A percentile compares a stretch with the other conserved stretches of the same genome.
These are phyloP conservation scores for Hyalella azteca DNA, from an alignment of 2,888 invertebrate genomes.

Conservation along the genomic window DNA sequence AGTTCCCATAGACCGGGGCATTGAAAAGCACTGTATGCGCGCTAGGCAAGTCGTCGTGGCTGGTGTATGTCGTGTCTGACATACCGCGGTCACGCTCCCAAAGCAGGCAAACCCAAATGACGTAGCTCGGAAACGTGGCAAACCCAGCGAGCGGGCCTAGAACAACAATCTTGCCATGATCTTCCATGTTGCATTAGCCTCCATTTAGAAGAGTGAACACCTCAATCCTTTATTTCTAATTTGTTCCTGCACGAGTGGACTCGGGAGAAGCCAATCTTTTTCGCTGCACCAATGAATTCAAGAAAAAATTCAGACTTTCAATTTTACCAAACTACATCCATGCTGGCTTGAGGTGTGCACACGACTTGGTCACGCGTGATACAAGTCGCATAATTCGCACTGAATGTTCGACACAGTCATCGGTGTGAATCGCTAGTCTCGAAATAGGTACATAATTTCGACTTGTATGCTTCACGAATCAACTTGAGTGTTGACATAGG, in stretches of 20 bases:
- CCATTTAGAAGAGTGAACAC: not conserved
- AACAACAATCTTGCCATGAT: not conserved
- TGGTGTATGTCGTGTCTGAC: not conserved
- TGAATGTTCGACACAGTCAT: not conserved
- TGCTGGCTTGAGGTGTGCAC: conserved; percentile 3
- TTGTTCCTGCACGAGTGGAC: not conserved
- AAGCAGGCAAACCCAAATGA: not conserved
- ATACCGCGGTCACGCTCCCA: not conserved
- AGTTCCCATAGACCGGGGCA: conserved; percentile 25
- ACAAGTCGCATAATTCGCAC: not conserved
- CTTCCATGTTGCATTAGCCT: not conserved
- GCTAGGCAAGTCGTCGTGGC: not conserved
- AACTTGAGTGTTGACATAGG: not conserved
- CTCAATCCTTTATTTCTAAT: not conserved
- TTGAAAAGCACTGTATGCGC: not conserved
- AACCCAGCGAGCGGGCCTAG: not conserved
- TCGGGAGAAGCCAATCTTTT: not conserved
- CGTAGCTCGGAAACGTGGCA: not conserved
- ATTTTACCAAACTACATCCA: not conserved
- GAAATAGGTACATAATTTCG: not conserved
- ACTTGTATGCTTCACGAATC: not conserved
- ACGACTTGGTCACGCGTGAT: conserved; percentile 30
- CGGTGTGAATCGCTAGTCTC: conserved; percentile 4
- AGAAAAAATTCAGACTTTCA: not conserved
- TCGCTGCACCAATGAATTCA: not conserved